Percentiles rank a stretch among this genome's conserved stretches.
phyloP scores from a whole-genome alignment of 1,140 invertebrate species.

The Drosophila arizonae region DNA sequence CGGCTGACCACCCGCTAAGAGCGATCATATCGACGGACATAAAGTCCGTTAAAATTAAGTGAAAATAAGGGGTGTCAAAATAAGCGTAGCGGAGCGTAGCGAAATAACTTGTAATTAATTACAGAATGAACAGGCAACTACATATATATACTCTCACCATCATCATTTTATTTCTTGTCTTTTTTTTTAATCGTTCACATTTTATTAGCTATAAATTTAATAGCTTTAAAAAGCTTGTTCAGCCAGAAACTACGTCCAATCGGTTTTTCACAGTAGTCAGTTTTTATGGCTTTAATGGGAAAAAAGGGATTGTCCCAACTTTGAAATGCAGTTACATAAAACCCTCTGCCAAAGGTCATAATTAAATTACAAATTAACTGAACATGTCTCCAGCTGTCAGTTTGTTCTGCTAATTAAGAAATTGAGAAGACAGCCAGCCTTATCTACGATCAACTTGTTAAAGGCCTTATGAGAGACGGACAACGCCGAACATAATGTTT shows the following conservation, averaged over 20 bases:
- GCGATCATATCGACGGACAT: neutral
- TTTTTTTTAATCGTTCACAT: neutral
- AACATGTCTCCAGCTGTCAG: no score
- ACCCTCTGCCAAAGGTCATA: neutral
- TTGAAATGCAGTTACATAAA: neutral
- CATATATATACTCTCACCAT: neutral
- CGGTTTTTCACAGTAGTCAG: neutral
- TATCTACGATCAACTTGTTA: no score
- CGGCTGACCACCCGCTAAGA: slow-evolving; percentile 17
- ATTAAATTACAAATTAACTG: no score
- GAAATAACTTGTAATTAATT: neutral
- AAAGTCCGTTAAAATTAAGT: neutral
- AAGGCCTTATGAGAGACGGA: no score
- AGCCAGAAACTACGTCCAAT: neutral
- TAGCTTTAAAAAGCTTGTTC: neutral
- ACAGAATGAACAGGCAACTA: neutral
- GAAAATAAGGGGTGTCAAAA: neutral
- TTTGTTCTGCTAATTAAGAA: no score
- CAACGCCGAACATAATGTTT: no score
- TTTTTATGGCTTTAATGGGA: neutral
- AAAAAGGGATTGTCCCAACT: no score
- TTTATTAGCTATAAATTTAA: slow-evolving; percentile 3
- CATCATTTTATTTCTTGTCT: neutral
- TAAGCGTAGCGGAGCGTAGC: neutral
- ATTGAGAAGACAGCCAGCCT: no score